A percentile compares a stretch with the other conserved stretches of the same genome.
Conservation (phyloP, 2,888 invertebrate genomes). For the Caenorhabditis virilis region DNA sequence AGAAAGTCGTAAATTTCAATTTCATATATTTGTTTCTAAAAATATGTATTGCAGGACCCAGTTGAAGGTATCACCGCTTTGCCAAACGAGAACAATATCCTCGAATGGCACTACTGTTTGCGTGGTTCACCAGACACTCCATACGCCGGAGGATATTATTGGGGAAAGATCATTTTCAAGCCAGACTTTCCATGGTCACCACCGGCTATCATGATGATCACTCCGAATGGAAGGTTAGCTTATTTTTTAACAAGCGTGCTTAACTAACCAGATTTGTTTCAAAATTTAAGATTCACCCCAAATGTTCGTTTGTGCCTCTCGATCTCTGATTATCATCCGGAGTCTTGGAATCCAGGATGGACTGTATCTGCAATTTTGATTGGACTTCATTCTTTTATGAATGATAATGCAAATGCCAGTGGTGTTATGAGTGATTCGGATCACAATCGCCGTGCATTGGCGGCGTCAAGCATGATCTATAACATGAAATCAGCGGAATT, state of each 20-base stretch:
- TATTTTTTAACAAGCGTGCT: neutral
- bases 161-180: constrained; percentile 93
- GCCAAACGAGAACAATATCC: constrained; percentile 89
- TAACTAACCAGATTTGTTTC: neutral
- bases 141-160: constrained; percentile 85
- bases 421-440: constrained; percentile 76
- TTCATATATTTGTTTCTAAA: neutral
- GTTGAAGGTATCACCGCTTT: constrained; percentile 71
- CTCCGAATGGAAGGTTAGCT: constrained; percentile 82
- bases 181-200: constrained; percentile 67
- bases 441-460: constrained; percentile 70
- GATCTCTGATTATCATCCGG: constrained; percentile 92
- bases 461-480: constrained; percentile 77
- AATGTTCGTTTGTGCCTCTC: constrained; percentile 81
- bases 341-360: constrained; percentile 99
- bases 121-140: constrained; percentile 92
- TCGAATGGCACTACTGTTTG: constrained; percentile 98
- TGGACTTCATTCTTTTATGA: constrained; percentile 73
- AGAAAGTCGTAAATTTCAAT: neutral
- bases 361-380: constrained; percentile 87
- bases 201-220: constrained; percentile 73
- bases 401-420: constrained; percentile 91
- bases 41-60: constrained; percentile 41
- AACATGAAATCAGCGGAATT: constrained; percentile 72
- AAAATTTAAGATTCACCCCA: constrained; percentile 40